These are phyloP conservation scores for Drosophila birchii DNA, from an alignment of 2,888 invertebrate genomes.

Conservation along the genomic window DNA sequence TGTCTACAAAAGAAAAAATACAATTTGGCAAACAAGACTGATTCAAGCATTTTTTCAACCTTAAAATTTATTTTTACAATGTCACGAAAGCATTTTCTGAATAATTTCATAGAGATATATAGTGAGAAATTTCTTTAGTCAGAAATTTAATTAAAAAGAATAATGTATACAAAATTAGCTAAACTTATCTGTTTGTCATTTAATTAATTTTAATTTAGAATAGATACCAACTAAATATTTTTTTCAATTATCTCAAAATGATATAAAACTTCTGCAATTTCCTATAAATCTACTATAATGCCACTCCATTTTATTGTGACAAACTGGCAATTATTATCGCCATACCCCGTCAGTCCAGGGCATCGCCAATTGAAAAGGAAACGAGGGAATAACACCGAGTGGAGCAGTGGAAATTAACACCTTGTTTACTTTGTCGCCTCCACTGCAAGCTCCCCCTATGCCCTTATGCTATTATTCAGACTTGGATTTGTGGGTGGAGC, in stretches of 20 bases:
- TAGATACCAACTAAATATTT: not conserved
- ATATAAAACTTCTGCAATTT: not conserved
- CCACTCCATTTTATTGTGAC: not conserved
- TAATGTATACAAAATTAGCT: not conserved
- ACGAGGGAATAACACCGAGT: slow-evolving; percentile 7
- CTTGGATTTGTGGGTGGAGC: slow-evolving; percentile 20
- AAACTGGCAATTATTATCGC: not conserved
- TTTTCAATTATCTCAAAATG: too few relatives aligned
- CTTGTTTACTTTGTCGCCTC: slow-evolving; percentile 65
- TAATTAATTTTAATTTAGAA: not conserved
- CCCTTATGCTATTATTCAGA: slow-evolving; percentile 5
- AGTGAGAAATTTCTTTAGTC: not conserved
- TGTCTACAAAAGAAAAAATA: not conserved
- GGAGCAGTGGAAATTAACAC: slow-evolving; percentile 65
- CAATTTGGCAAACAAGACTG: not conserved
- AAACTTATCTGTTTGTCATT: not conserved
- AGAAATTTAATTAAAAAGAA: not conserved
- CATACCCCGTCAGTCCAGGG: slow-evolving; percentile 8
- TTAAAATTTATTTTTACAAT: not conserved
- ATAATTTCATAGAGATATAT: not conserved
- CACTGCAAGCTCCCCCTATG: slow-evolving; percentile 21
- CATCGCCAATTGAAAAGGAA: slow-evolving; percentile 7
- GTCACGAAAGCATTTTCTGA: not conserved
- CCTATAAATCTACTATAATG: not conserved
- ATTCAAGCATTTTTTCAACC: not conserved